These are phyloP conservation scores for Axis porcinus DNA, from an alignment of 2,113 vertebrate species.

Conservation along the genomic window DNA sequence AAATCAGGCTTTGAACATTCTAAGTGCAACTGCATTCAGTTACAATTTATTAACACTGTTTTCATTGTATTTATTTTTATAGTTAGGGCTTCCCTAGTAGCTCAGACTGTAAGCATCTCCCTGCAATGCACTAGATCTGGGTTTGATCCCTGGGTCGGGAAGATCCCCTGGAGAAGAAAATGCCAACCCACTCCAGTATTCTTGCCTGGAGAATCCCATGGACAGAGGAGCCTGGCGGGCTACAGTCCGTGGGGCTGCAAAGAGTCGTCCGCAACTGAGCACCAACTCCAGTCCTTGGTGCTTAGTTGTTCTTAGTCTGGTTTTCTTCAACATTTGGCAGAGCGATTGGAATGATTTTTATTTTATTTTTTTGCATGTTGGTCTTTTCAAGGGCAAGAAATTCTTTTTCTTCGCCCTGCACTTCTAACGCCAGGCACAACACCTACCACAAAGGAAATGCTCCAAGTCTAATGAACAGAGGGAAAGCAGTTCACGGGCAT, in stretches of 20 bases:
- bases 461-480: not conserved
- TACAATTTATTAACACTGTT: not conserved
- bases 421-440: not conserved
- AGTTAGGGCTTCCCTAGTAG: not conserved
- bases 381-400: not conserved
- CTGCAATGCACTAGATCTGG: not conserved
- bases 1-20: not conserved
- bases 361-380: not conserved
- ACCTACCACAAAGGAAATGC: not conserved
- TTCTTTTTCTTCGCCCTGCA: not conserved
- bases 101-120: not conserved
- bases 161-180: not conserved
- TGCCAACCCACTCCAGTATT: not conserved
- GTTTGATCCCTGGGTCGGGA: not conserved
- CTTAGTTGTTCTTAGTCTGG: not conserved
- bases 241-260: not conserved
- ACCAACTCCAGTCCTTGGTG: not conserved
- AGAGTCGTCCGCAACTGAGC: rapidly evolving
- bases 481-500: not conserved
- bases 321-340: not conserved
- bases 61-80: not conserved
- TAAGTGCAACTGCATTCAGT: not conserved
- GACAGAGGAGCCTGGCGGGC: not conserved
- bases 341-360: not conserved
- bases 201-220: not conserved